phyloP scores from a whole-genome alignment of 2,888 invertebrate species.

The Campoletis raptor region DNA sequence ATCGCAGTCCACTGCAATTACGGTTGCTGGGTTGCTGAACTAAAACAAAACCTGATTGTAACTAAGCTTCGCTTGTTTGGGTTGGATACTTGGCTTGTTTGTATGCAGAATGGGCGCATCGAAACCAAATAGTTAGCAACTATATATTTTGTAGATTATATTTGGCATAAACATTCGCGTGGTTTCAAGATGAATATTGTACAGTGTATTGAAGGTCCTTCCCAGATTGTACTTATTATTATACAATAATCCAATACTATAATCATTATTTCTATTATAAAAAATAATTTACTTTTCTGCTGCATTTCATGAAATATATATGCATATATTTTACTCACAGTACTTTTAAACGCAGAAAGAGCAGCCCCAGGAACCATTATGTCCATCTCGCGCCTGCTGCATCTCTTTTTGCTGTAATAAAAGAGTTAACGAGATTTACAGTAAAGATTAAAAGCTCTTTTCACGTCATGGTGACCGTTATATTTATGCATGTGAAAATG shows the following conservation, averaged over 20 bases:
- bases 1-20: neutral
- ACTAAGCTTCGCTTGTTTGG: slow-evolving; percentile 1
- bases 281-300: slow-evolving; percentile 10
- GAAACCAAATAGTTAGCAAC: neutral
- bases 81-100: neutral
- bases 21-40: neutral
- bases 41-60: neutral
- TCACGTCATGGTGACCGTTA: slow-evolving; percentile 44
- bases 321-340: neutral
- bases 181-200: neutral
- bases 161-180: neutral
- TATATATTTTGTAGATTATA: neutral
- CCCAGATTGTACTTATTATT: neutral
- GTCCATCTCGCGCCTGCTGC: slow-evolving; percentile 20
- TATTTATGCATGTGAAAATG: slow-evolving; percentile 58
- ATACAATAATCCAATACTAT: slow-evolving; percentile 9
- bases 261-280: slow-evolving; percentile 5
- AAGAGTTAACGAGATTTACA: slow-evolving; percentile 63
- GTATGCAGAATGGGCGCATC: neutral
- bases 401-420: slow-evolving; percentile 43
- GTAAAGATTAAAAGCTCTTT: slow-evolving; percentile 63
- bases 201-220: neutral
- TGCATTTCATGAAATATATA: neutral
- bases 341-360: slow-evolving; percentile 16
- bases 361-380: slow-evolving; percentile 30